Evolutionary conservation across 1,140 invertebrate genomes (phyloP), one percentile per base, ranked within the genome.

Genomic region (Drosophila miranda): DNA sequence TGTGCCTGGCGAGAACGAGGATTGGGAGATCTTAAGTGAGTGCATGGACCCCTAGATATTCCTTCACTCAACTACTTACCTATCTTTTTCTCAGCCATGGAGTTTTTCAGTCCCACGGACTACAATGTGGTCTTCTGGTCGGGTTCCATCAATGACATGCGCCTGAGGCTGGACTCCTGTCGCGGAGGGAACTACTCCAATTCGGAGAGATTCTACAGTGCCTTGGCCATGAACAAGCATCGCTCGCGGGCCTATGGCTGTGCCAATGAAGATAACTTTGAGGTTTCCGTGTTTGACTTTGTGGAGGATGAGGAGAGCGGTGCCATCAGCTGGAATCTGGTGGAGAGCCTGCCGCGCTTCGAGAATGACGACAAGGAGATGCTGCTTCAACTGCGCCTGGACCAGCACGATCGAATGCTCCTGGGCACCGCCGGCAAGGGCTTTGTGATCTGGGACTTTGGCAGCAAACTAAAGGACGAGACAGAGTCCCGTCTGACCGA

Each of bases 371-470:
- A 94, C 0, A 93, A 93, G 19, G 95, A 96, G 90, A 93, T 94
- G 74, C 91, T 98, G 75, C 93, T 98, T 30, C 96, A 98, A 87
- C 90, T 98, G 23, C 96, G 96, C 75, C 90, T 98, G 38, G 96
- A 96, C 49, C 94, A 95, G 73, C 94, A 84, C 14, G 96, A 98
- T 90, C 93, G 93, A 53, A 95, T 95, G 90, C 91, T 98, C 2
- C 92, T 98, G 23, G 97, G 92, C 1, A 98, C 97, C 2, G 95
- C 96, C 14, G 96, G 96, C 7, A 96, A 96, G 75, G 96, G 96
- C 1, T 97, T 96, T 83, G 92, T 95, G 16, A 93, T 96, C 11
- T 96, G 95, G 95, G 94, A 95, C 80, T 93, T 95, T 30, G 88
- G 88, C 2, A 26, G 59, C 7, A 80, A 90, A 38, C 75, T 84